phyloP scores from a whole-genome alignment of 2,888 invertebrate species.

The Nymphalis polychloros region DNA sequence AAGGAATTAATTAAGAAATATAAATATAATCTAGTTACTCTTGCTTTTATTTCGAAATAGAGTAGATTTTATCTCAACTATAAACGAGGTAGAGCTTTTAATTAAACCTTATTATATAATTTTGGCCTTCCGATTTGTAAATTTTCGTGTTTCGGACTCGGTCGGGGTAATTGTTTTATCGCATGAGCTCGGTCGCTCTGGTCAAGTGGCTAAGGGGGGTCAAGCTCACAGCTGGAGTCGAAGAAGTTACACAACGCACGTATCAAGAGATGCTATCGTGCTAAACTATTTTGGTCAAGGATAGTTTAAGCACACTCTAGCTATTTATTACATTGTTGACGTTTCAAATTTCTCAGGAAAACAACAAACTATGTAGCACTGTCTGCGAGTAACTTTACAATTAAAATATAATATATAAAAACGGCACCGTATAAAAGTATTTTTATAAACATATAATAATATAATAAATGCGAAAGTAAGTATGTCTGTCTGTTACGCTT shows the following conservation, averaged over 20 bases:
- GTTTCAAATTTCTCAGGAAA: conserved; percentile 1
- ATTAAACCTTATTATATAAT: conserved; percentile 38
- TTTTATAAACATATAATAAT: too few species aligned
- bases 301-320: conserved; percentile 65
- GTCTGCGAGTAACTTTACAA: background rate
- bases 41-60: conserved; percentile 11
- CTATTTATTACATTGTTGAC: conserved; percentile 20
- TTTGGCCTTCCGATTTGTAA: conserved; percentile 51
- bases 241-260: conserved; percentile 59
- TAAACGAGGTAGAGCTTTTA: conserved; percentile 27
- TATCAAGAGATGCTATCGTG: conserved; percentile 68
- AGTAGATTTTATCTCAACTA: conserved; percentile 22
- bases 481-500: too few species aligned
- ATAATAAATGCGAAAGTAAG: too few species aligned
- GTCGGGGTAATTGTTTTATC: conserved; percentile 80
- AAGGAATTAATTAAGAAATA: conserved; percentile 13
- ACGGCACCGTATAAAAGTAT: too few species aligned
- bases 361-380: background rate
- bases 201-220: conserved; percentile 49
- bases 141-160: conserved; percentile 62
- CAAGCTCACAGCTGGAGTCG: conserved; percentile 49
- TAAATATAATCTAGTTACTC: conserved; percentile 14
- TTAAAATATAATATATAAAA: background rate
- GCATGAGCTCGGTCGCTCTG: conserved; percentile 70
- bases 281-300: conserved; percentile 68